A percentile compares a stretch with the other conserved stretches of the same genome.
Conservation (phyloP, 2,888 invertebrate genomes). For the Phyllotreta cruciferae region DNA sequence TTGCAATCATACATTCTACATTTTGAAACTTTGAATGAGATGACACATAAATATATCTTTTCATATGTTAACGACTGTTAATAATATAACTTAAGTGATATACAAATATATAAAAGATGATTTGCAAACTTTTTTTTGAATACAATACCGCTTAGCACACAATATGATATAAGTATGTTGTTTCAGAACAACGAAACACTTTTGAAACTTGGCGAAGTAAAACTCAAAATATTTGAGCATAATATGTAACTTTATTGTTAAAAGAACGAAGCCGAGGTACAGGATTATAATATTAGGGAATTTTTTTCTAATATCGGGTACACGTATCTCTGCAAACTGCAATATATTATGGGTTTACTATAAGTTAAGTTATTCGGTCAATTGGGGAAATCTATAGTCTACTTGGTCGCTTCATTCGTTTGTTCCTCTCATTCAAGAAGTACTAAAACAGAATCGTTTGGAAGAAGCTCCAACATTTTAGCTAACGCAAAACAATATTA, state of each 20-base stretch:
- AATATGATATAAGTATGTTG: slow-evolving; percentile 18
- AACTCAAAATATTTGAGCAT: slow-evolving; percentile 46
- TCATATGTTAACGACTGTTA: slow-evolving; percentile 34
- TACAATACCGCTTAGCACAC: slow-evolving; percentile 19
- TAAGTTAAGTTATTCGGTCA: slow-evolving; percentile 54
- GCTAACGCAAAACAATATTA: slow-evolving; percentile 38
- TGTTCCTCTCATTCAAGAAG: slow-evolving; percentile 53
- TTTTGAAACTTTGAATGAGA: slow-evolving; percentile 36
- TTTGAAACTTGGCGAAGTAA: slow-evolving; percentile 30
- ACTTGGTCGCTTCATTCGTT: slow-evolving; percentile 53
- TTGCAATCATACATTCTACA: slow-evolving; percentile 36
- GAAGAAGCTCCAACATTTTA: slow-evolving; percentile 35
- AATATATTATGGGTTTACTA: slow-evolving; percentile 49
- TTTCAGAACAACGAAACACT: slow-evolving; percentile 24
- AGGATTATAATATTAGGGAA: slow-evolving; percentile 53
- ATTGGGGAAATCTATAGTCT: slow-evolving; percentile 53
- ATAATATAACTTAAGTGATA: slow-evolving; percentile 27
- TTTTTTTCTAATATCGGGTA: slow-evolving; percentile 55
- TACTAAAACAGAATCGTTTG: slow-evolving; percentile 46
- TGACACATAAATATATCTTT: slow-evolving; percentile 33
- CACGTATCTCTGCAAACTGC: slow-evolving; percentile 52
- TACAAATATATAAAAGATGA: slow-evolving; percentile 36
- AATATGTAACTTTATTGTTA: slow-evolving; percentile 40
- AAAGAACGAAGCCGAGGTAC: slow-evolving; percentile 51
- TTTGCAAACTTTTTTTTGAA: slow-evolving; percentile 23